Evolutionary conservation across 37 sponge, comb jelly and placozoan species (phyloP).

Genomic region (Oopsacas minuta): DNA sequence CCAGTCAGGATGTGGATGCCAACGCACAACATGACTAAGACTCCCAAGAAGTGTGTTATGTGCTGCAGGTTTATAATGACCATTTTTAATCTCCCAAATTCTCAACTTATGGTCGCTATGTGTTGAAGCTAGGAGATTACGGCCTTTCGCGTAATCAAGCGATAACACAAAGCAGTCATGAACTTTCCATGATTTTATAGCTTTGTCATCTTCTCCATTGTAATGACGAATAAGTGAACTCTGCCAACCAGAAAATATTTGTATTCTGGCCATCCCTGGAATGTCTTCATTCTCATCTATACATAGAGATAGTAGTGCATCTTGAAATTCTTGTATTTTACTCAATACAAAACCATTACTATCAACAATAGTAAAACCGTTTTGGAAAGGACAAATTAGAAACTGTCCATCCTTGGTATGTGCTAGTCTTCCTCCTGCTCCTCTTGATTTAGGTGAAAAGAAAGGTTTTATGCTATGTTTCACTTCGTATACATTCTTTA

Average conservation of each 20-base stretch:
- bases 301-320: not conserved
- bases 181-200: not conserved
- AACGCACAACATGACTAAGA: not conserved
- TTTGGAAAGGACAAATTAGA: not conserved
- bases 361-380: not conserved
- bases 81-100: not conserved
- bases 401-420: not conserved
- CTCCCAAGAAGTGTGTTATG: not conserved
- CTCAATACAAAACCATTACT: not conserved
- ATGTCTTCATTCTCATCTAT: not conserved
- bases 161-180: not conserved
- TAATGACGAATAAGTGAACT: not conserved
- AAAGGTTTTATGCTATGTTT: conserved; percentile 16
- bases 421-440: not conserved
- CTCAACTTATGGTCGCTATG: conserved; percentile 9
- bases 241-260: not conserved
- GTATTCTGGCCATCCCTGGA: not conserved
- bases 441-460: not conserved
- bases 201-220: not conserved
- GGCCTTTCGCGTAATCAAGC: not conserved
- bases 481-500: not conserved
- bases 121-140: not conserved
- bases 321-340: not conserved
- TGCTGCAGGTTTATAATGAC: not conserved
- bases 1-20: not conserved